A percentile compares a stretch with the other conserved stretches of the same genome.
Evolutionary conservation across 2,888 invertebrate genomes (phyloP).

Genomic region (Nomada goodeniana): DNA sequence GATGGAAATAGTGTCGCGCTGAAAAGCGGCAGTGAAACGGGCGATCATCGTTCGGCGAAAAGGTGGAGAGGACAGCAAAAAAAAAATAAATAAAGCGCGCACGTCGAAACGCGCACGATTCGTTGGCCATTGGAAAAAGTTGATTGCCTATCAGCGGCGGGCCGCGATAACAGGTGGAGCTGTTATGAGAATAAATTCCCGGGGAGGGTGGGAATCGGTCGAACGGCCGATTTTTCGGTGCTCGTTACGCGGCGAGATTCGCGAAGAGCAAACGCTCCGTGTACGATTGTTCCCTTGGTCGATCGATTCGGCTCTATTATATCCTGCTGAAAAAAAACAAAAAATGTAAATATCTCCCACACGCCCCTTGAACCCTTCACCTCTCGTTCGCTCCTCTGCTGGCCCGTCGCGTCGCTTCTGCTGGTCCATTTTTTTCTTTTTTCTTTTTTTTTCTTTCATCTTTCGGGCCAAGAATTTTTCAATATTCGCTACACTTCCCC

Average conservation of each 20-base stretch:
- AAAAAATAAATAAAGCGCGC: neutral
- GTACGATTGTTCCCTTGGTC: conserved; percentile 45
- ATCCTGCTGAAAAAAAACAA: conserved; percentile 28
- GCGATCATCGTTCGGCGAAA: neutral
- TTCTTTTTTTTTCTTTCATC: conserved; percentile 59
- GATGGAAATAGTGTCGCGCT: neutral
- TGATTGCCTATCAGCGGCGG: conserved; percentile 62
- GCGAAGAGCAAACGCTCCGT: conserved; percentile 48
- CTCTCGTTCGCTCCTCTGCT: neutral
- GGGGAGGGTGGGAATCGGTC: conserved; percentile 21
- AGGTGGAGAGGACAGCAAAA: neutral
- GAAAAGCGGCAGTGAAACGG: neutral
- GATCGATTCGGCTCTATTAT: conserved; percentile 60
- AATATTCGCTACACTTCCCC: conserved; percentile 72
- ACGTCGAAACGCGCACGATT: neutral
- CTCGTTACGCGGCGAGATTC: conserved; percentile 44
- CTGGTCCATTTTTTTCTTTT: conserved; percentile 1
- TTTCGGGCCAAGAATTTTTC: conserved; percentile 68
- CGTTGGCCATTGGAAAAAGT: conserved; percentile 20
- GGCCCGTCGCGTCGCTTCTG: neutral
- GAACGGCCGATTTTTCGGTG: conserved; percentile 48
- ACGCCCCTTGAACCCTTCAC: neutral
- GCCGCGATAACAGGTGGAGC: conserved; percentile 63
- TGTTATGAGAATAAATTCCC: conserved; percentile 66
- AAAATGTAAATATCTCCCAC: conserved; percentile 58